Conservation (phyloP, 2,797 vertebrate species). For the Mionectes olivaceus region DNA sequence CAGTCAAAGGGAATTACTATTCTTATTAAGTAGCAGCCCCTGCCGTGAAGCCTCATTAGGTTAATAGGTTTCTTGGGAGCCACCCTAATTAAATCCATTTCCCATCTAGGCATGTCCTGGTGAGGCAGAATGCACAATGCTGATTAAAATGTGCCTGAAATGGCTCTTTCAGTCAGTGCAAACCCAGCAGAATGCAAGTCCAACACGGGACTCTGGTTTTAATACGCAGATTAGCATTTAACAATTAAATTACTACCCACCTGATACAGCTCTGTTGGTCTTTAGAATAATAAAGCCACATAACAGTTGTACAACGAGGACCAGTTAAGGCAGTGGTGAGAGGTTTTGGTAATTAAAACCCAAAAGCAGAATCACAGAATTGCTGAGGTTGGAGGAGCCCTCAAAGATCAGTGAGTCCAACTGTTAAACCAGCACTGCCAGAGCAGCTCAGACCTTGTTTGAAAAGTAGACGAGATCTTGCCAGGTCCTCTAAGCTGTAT, state of each 20-base stretch:
- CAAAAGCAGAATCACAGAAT: background rate
- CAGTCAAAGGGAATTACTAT: constrained; percentile 58
- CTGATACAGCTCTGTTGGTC: background rate
- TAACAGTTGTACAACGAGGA: background rate
- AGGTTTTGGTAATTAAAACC: constrained; percentile 19
- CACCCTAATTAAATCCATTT: constrained; percentile 64
- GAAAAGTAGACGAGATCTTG: background rate
- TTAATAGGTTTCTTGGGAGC: constrained; percentile 68
- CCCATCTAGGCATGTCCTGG: constrained; percentile 40
- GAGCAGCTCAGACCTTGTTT: background rate
- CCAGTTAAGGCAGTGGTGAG: constrained; percentile 15
- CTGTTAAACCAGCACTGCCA: background rate
- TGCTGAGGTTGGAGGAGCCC: background rate
- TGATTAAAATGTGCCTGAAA: constrained; percentile 19
- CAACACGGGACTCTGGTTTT: background rate
- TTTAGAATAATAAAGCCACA: background rate
- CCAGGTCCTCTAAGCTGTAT: background rate
- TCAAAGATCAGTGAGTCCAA: background rate
- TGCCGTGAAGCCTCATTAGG: constrained; percentile 73
- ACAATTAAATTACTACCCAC: constrained; percentile 25
- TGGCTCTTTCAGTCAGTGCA: constrained; percentile 37
- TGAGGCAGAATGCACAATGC: constrained; percentile 11
- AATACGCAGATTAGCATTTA: constrained; percentile 40
- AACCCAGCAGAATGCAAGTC: background rate
- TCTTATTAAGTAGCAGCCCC: constrained; percentile 58